Evolutionary conservation across 2,888 invertebrate species (phyloP), one percentile per base, ranked within the genome.

Genomic region (Synanthedon myopaeformis): DNA sequence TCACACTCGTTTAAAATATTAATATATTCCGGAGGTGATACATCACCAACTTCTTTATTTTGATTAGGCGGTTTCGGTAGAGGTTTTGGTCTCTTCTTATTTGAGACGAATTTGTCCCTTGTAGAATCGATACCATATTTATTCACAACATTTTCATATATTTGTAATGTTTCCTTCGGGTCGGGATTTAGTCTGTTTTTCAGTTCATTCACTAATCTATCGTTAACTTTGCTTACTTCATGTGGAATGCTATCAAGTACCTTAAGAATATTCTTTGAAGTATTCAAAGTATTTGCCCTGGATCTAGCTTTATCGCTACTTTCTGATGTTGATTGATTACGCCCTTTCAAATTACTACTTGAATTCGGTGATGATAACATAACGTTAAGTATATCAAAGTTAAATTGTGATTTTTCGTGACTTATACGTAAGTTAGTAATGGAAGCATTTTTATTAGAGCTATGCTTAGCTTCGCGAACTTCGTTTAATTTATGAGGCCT

Each of bases 11-110:
- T 10, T 35, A 35, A 10, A 6, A 13, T 45, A 14, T 45, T 45
- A 45, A 45, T 14, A n/a, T 45, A 45, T 45, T 45, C 45, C 35
- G 35, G 35, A 45, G 45, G 45, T 12, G 14, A 12, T 14, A 0
- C 6, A 35, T 51, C 17, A 17, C 50, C 41, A 42, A 35, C 42
- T 35, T 42, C 41, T 49, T 28, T 35, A 53, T 41, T 28, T 17
- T 60, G 28, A 35, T 14, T 49, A 3, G 71, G 69, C 60, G 71
- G 70, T 59, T 67, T 74, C 3, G 65, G 68, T 49, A 61, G 41
- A 11, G 67, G 66, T 28, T 60, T 60, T 17, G 71, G 72, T 60
- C 57, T 72, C 49, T 65, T 72, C 59, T 4, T n/a, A 14, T 45
- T 45, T 45, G 45, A 12, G 6, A 45, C 3, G n/a, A n/a, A 45